phyloP scores from a whole-genome alignment of 1,140 invertebrate genomes.

The Gonatopus flavifemur region DNA sequence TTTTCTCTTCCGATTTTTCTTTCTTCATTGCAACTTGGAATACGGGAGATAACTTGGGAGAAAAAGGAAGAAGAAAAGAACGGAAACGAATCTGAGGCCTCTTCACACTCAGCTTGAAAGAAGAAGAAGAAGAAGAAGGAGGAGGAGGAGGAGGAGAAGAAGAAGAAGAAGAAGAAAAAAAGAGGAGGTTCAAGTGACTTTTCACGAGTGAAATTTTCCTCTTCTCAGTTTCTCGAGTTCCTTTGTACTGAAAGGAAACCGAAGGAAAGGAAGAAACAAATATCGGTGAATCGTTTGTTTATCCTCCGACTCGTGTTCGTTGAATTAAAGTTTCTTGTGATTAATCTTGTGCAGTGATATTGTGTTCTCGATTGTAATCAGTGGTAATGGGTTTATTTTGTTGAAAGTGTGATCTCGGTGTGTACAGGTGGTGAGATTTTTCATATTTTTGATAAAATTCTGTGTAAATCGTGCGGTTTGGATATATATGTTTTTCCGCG shows the following conservation, averaged over 20 bases:
- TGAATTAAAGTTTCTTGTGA: no score
- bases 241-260: slow-evolving; percentile 13
- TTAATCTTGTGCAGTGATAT: no score
- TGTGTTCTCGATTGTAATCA: no score
- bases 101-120: background rate
- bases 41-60: slow-evolving; percentile 1
- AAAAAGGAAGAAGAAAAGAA: slow-evolving; percentile 9
- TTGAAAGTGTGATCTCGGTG: no score
- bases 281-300: no score
- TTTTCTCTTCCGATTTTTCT: slow-evolving; percentile 8
- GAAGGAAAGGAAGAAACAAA: background rate
- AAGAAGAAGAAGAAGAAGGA: background rate
- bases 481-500: no score
- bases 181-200: slow-evolving; percentile 29
- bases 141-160: slow-evolving; percentile 1
- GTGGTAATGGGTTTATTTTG: no score
- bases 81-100: background rate
- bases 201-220: slow-evolving; percentile 26
- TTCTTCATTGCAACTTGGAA: slow-evolving; percentile 2
- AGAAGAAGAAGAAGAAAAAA: slow-evolving; percentile 9
- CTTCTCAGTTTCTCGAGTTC: slow-evolving; percentile 19
- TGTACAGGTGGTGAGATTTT: no score
- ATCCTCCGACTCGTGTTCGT: no score
- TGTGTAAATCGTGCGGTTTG: no score
- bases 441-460: no score